Base-by-base conservation (phyloP, 2,113 vertebrate genomes). In the Ptychochromis oligacanthus region DNA sequence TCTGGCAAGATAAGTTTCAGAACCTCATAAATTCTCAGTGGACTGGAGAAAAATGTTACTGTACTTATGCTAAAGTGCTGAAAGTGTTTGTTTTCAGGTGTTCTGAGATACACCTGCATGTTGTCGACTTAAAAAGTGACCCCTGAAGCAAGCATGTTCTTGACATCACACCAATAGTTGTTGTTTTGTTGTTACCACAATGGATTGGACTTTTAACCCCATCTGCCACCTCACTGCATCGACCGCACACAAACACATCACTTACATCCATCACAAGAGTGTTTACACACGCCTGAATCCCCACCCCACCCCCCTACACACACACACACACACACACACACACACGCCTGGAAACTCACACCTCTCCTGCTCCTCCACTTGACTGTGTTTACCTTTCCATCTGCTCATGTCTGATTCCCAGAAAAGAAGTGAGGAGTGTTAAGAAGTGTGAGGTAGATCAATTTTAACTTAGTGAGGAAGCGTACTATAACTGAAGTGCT, bases 341-440 rank as follows among this genome's bases (percentile, higher is more conserved):
- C 5, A 70, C 57, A 72, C 3, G 2, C 34, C 54, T 46, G n/a
- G 5, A 72, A 62, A 38, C 62, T 57, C 43, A 31, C 31, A 18
- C 31, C 17, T n/a, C 3, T 31, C 24, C 60, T 24, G 13, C 28
- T 57, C 67, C 76, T 57, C 6, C 24, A 43, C 22, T 18, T 22
- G 0, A 5, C 11, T 8, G 22, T 89, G 89, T 92, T 92, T 81
- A 38, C 87, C 18, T 93, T 92, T 91, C 91, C 92, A 91, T 86
- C 84, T 55, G 26, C 83, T 57, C 26, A 7, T 6, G 64, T 70
- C 77, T 17, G 58, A 46, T 90, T 87, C 79, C 57, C 46, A 81
- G 83, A 78, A 61, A 77, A 81, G 67, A 83, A 80, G 62, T 38
- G 70, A 52, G 31, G 43, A 70, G 58, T 26, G 77, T 79, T 74